Percentiles rank a stretch among this genome's conserved stretches.
Conservation (phyloP, 2,888 invertebrate genomes). For the Drosophila eohydei region DNA sequence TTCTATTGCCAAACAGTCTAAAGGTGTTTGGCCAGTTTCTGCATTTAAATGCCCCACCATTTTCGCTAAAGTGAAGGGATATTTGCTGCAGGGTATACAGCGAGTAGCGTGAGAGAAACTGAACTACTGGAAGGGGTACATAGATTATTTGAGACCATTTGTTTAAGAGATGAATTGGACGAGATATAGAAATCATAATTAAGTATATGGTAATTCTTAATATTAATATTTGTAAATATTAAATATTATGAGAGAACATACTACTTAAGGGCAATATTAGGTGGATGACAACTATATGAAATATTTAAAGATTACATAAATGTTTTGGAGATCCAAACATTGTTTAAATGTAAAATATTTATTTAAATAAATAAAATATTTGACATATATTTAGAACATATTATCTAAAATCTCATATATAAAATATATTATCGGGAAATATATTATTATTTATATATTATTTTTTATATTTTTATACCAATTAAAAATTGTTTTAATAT, state of each 20-base stretch:
- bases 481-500: no score
- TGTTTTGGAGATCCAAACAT: not conserved
- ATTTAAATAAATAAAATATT: no score
- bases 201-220: not conserved
- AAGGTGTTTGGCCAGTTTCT: constrained; percentile 46
- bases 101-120: not conserved
- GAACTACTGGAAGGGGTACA: not conserved
- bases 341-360: not conserved
- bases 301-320: not conserved
- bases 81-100: not conserved
- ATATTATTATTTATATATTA: no score
- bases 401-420: no score
- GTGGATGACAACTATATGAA: not conserved
- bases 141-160: not conserved
- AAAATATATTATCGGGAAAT: no score
- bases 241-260: not conserved
- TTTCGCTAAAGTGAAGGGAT: not conserved
- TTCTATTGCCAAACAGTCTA: constrained; percentile 38
- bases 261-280: no score
- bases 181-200: not conserved
- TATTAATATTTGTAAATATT: not conserved
- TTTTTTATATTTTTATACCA: no score
- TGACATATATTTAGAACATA: no score
- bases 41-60: constrained; percentile 15
- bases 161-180: not conserved